Percentiles rank a stretch among this genome's conserved stretches.
These are phyloP conservation scores for Cossypha polioptera DNA, from an alignment of 2,797 vertebrate genomes.

Conservation along the genomic window DNA sequence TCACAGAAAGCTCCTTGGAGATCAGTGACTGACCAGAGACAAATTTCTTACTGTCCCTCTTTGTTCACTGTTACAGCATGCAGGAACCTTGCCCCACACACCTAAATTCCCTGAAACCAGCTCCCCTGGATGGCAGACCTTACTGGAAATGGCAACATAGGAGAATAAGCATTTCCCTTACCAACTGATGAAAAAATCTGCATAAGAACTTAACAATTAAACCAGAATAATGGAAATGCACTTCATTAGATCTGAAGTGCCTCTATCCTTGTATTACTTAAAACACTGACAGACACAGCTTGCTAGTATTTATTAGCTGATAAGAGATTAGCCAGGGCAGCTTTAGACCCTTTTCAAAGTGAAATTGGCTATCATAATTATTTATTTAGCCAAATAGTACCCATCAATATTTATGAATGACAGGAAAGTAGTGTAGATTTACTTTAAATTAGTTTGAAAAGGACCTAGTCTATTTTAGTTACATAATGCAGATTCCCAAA, in stretches of 20 bases:
- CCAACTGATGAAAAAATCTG: not conserved
- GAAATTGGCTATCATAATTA: not conserved
- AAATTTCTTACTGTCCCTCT: not conserved
- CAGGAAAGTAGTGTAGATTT: not conserved
- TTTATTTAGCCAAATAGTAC: not conserved
- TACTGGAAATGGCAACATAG: not conserved
- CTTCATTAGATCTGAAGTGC: not conserved
- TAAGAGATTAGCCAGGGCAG: not conserved
- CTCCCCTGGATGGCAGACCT: not conserved
- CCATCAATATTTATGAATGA: constrained; percentile 17
- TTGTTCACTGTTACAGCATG: rapidly evolving
- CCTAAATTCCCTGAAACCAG: not conserved
- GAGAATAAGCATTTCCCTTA: not conserved
- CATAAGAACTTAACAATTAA: not conserved
- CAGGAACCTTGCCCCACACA: not conserved
- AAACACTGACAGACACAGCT: not conserved
- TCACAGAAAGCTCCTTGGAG: not conserved
- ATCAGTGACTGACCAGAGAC: not conserved
- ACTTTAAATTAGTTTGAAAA: not conserved
- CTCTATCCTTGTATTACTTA: not conserved
- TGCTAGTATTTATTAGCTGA: not conserved
- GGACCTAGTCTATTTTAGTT: not conserved
- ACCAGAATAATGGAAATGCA: not conserved
- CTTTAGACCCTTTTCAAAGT: not conserved
- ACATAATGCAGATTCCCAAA: not conserved